Conservation (phyloP, 2,888 invertebrate species). For the Acanthosepion pharaonis region DNA sequence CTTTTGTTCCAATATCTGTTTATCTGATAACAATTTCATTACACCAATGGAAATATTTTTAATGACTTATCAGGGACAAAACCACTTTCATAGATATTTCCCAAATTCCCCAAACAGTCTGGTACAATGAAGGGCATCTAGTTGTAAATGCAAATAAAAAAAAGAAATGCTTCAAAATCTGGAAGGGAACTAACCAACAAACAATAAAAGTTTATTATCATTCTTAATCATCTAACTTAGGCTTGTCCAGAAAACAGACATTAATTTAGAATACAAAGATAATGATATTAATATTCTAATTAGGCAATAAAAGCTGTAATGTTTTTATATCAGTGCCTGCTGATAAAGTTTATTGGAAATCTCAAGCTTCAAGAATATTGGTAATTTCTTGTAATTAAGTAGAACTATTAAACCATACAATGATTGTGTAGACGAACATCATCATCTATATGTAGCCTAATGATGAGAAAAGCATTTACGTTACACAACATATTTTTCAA, state of each 20-base stretch:
- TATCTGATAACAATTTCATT: slow-evolving; percentile 33
- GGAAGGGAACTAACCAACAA: neutral
- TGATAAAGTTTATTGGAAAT: too few relatives aligned
- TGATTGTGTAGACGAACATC: too few relatives aligned
- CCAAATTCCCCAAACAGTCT: neutral
- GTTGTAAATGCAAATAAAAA: neutral
- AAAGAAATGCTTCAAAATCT: neutral
- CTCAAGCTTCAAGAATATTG: too few relatives aligned
- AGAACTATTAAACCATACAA: too few relatives aligned
- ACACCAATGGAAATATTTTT: slow-evolving; percentile 20
- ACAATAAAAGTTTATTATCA: neutral
- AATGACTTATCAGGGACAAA: neutral
- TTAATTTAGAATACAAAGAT: neutral
- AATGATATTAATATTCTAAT: slow-evolving; percentile 33
- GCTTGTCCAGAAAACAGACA: neutral
- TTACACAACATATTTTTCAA: too few relatives aligned
- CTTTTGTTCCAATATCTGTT: neutral
- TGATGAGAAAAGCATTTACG: too few relatives aligned
- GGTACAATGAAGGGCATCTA: neutral
- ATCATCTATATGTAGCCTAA: too few relatives aligned
- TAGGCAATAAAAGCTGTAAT: too few relatives aligned
- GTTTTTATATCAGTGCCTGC: too few relatives aligned
- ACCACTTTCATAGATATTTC: neutral
- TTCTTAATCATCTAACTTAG: neutral
- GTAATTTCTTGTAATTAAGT: too few relatives aligned